Percentiles rank a stretch among this genome's conserved stretches.
Evolutionary conservation across 2,113 vertebrate species (phyloP).

Genomic region (Rhinoptilus africanus): DNA sequence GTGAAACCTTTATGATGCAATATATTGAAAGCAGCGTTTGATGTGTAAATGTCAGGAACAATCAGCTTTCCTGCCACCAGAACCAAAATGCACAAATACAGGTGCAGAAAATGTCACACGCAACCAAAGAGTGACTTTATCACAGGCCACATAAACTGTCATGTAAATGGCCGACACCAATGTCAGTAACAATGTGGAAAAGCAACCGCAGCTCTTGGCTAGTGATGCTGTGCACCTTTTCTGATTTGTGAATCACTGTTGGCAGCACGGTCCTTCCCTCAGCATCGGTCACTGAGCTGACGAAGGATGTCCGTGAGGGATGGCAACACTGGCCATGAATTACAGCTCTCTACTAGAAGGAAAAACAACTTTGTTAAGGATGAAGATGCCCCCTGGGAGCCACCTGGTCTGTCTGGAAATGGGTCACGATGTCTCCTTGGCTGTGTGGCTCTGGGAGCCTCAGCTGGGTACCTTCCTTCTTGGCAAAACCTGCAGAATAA

Average conservation of each 20-base stretch:
- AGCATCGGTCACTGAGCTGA: fast-evolving
- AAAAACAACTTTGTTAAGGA: background rate
- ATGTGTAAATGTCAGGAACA: slow-evolving; percentile 40
- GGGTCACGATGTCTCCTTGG: too few species aligned
- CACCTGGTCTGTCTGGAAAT: background rate
- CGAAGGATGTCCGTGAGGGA: background rate
- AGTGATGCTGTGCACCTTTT: fast-evolving
- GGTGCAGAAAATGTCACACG: background rate
- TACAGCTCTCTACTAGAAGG: background rate
- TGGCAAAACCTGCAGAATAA: background rate
- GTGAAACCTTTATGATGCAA: background rate
- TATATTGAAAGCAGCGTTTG: slow-evolving; percentile 10
- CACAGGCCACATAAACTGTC: background rate
- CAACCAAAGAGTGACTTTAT: background rate
- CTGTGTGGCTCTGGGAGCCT: background rate
- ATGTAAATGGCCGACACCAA: background rate
- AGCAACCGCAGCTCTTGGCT: background rate
- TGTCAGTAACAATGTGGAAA: background rate
- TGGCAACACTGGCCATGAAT: background rate
- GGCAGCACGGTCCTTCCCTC: background rate
- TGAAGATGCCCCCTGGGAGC: background rate
- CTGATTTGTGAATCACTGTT: fast-evolving
- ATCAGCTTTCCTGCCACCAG: background rate
- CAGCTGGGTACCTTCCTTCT: too few species aligned
- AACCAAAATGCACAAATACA: background rate